Evolutionary conservation across 1,140 invertebrate genomes (phyloP), one percentile per base, ranked within the genome.

Genomic region (Lanistes nyassanus): DNA sequence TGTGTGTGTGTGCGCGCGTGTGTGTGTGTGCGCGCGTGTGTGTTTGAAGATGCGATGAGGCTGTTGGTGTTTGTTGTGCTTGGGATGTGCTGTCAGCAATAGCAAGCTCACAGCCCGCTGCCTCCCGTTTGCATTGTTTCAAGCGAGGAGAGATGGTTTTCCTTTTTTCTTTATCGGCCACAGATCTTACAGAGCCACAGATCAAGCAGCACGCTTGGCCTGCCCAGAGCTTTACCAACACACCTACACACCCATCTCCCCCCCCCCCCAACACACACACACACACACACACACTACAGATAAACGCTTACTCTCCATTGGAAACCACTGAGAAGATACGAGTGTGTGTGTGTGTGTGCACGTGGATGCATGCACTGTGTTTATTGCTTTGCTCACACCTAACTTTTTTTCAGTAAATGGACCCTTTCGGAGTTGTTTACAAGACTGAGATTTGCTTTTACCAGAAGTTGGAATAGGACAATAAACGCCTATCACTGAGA

Each of bases 91-190:
- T 29, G 13, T 42, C 36, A 67, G 65, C 65, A 37, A 67, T 67
- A 42, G 65, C n/a, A 0, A 21, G 36, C 23, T 39, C 65, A 67
- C 65, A 67, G 9, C 5, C 65, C 36, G 65, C 23, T 67, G 16
- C 65, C 65, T 67, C 36, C 39, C 65, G 65, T 67, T 67, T 67
- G 65, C 65, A 67, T 67, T 67, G 65, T 67, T 67, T 67, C 65
- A 67, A 67, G 65, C 65, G 39, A 37, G 36, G 36, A 67, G 37
- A 39, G 36, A 6, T 67, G 34, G 39, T 47, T 39, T 39, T 36
- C 21, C 62, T 65, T 36, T 65, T 36, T 65, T 36, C 62, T 29
- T 9, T n/a, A n/a, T n/a, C n/a, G n/a, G n/a, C n/a, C n/a, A n/a
- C n/a, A n/a, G n/a, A n/a, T n/a, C n/a, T n/a, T n/a, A n/a, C n/a